Percentiles rank a stretch among this genome's conserved stretches.
These are phyloP conservation scores for Leptoteleia sp. DNA, from an alignment of 1,140 invertebrate species.

Conservation along the genomic window DNA sequence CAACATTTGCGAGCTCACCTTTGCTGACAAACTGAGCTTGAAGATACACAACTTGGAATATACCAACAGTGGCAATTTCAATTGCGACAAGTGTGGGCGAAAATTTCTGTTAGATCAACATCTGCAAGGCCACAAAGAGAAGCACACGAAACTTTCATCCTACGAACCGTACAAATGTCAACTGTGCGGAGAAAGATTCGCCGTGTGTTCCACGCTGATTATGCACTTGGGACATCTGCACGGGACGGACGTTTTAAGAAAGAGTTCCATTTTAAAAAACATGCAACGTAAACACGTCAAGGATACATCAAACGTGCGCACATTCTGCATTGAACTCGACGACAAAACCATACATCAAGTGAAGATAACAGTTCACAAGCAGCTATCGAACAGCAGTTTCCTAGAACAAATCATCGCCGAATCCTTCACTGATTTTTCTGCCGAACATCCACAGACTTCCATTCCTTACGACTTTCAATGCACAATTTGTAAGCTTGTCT, in stretches of 20 bases:
- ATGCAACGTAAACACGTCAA: conserved; percentile 1
- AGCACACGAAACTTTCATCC: conserved; percentile 26
- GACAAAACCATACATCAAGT: conserved; percentile 46
- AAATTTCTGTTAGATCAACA: conserved; percentile 34
- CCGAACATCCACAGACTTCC: conserved; percentile 41
- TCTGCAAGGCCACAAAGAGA: conserved; percentile 44
- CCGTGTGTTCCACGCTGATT: neutral
- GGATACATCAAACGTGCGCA: neutral
- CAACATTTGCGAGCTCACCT: conserved; percentile 35
- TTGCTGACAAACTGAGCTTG: conserved; percentile 28
- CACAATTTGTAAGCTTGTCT: conserved; percentile 44
- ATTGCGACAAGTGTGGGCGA: conserved; percentile 40
- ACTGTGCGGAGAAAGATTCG: conserved; percentile 52
- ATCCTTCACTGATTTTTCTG: conserved; percentile 55
- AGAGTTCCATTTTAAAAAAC: neutral
- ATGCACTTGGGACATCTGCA: conserved; percentile 62
- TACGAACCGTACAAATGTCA: conserved; percentile 37
- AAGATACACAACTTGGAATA: conserved; percentile 56
- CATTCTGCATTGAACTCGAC: conserved; percentile 36
- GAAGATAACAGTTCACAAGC: conserved; percentile 26
- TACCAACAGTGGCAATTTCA: conserved; percentile 33
- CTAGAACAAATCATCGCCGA: conserved; percentile 40
- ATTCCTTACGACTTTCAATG: conserved; percentile 48
- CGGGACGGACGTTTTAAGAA: conserved; percentile 35
- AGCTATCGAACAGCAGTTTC: conserved; percentile 12